Base-by-base conservation (phyloP, 53 echinoderm and acorn worm species). In the Echinarachnius parma region DNA sequence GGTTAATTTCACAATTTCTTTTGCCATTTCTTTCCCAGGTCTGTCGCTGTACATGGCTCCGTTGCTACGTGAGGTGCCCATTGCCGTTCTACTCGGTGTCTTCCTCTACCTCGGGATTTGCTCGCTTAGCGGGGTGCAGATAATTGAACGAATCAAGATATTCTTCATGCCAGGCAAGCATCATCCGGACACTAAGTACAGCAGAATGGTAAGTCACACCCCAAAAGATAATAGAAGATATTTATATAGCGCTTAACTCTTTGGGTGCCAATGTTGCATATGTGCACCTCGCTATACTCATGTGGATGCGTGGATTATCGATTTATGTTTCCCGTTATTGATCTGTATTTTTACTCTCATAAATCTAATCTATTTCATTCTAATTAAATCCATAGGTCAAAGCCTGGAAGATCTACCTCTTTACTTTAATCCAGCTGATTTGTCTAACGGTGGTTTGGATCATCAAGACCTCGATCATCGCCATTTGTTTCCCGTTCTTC, bases 151-250 rank as follows among this genome's bases (percentile, higher is more conserved):
- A 34, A 71, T 98, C 4, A 85, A 98, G 77, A 83, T 98, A 44
- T 75, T 98, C 78, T 91, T 98, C 63, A 98, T 98, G 98, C 98
- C 98, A n/a, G 76, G 90, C 50, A 98, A 98, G 67, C 91, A 98
- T 59, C 91, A 91, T 61, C 98, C 98, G 0, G 98, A 98, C 78
- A 82, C 68, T 31, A 87, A 83, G 44, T 98, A 80, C 66, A 88
- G 91, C 48, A 68, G 98, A 67, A 85, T 83, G 86, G 98, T 98
- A 55, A 80, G 88, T 68, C 15, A 2, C 9, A 19, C 9, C 52
- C 5, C 18, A 19, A 19, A n/a, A n/a, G n/a, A 9, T 14, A 42
- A n/a, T n/a, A n/a, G n/a, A n/a, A n/a, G n/a, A n/a, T n/a, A n/a
- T n/a, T n/a, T n/a, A n/a, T n/a, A n/a, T n/a, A n/a, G n/a, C n/a